Evolutionary conservation across 2,113 vertebrate genomes (phyloP).

Genomic region (Catagonus wagneri): DNA sequence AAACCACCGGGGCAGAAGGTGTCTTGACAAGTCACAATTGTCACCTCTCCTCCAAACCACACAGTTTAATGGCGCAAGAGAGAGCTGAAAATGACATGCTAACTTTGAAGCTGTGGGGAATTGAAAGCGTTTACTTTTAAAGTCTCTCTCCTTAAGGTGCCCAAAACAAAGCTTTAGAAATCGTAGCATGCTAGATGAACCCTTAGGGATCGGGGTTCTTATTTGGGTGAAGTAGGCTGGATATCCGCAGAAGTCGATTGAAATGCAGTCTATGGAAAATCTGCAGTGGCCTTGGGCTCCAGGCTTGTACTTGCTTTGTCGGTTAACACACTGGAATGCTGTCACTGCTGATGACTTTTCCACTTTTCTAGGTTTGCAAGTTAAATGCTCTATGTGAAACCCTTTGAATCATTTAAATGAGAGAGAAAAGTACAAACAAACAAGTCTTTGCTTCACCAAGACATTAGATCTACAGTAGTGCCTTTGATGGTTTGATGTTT

Average conservation of each 20-base stretch:
- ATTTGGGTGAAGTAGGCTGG: not conserved
- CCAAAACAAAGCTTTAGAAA: not conserved
- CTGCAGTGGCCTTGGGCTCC: not conserved
- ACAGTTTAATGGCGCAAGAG: not conserved
- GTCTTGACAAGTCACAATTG: not conserved
- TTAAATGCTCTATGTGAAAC: not conserved
- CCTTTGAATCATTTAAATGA: not conserved
- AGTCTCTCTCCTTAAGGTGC: not conserved
- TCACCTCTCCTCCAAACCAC: conserved; percentile 31
- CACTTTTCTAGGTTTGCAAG: not conserved
- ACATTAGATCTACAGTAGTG: not conserved
- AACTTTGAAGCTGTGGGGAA: not conserved
- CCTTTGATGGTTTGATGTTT: not conserved
- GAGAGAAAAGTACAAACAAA: not conserved
- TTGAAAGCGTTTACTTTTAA: not conserved
- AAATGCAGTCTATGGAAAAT: not conserved
- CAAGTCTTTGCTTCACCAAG: not conserved
- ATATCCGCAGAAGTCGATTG: not conserved
- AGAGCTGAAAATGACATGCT: not conserved
- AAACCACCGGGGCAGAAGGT: conserved; percentile 3
- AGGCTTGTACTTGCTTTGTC: not conserved
- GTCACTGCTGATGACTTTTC: not conserved
- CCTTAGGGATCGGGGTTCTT: not conserved
- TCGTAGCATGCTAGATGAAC: accelerated
- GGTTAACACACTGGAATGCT: not conserved